Percentiles rank a stretch among this genome's conserved stretches.
Conservation (phyloP, 2,888 invertebrate species). For the Drosophila rellima region DNA sequence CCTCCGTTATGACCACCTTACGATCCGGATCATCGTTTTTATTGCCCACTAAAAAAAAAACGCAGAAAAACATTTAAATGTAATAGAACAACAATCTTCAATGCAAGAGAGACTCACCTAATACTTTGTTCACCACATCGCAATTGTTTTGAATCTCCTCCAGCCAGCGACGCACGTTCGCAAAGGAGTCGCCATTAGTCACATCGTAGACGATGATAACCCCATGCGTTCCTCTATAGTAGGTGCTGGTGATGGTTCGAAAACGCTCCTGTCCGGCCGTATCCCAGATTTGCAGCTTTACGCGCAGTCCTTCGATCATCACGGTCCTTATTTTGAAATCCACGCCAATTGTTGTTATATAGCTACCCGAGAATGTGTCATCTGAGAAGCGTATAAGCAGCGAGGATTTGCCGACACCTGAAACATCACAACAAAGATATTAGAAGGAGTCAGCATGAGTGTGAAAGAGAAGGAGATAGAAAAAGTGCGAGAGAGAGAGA, state of each 20-base stretch:
- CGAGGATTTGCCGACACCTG: conserved; percentile 99
- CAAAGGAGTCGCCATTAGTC: conserved; percentile 99
- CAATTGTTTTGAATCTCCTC: conserved; percentile 99
- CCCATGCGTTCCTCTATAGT: conserved; percentile 99
- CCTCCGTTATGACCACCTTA: conserved; percentile 98
- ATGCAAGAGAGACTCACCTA: conserved; percentile 88
- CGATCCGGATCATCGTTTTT: conserved; percentile 97
- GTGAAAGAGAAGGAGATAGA: neutral
- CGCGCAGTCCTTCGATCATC: conserved; percentile 94
- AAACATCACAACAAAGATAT: conserved; percentile 57
- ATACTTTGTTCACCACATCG: conserved; percentile 98
- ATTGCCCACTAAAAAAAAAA: conserved; percentile 91
- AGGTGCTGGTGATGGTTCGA: conserved; percentile 99
- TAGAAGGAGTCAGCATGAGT: neutral
- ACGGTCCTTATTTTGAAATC: conserved; percentile 99
- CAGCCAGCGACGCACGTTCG: conserved; percentile 99
- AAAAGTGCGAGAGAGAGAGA: neutral
- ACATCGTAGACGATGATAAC: conserved; percentile 99
- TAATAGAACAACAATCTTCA: neutral
- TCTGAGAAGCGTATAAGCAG: conserved; percentile 98
- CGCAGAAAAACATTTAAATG: neutral
- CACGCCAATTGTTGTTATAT: conserved; percentile 99
- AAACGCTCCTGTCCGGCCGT: conserved; percentile 99
- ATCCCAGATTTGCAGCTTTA: conserved; percentile 99
- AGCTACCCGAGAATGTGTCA: conserved; percentile 98